phyloP scores from a whole-genome alignment of 2,113 vertebrate genomes.

The Saccopteryx bilineata region DNA sequence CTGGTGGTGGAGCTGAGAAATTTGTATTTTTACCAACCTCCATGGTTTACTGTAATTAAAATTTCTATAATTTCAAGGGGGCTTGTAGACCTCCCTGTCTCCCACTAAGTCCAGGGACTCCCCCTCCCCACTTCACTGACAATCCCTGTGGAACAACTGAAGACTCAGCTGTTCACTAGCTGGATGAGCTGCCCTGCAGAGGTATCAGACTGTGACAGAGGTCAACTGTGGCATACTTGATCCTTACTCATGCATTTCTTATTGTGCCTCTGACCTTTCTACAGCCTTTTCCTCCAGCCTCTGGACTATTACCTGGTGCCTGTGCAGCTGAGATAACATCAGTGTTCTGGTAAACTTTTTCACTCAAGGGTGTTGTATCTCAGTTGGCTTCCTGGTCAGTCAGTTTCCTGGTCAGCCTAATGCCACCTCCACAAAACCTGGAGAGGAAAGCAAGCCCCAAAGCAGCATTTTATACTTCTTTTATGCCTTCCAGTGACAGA shows the following conservation, averaged over 20 bases:
- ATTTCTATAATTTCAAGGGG: not conserved
- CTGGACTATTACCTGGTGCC: not conserved
- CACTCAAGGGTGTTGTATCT: not conserved
- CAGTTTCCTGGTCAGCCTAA: not conserved
- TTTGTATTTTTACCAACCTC: not conserved
- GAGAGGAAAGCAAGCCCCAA: not conserved
- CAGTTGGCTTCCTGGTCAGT: not conserved
- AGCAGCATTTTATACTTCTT: not conserved
- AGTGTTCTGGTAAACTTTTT: not conserved
- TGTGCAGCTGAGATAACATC: slow-evolving; percentile 17
- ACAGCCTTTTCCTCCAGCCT: not conserved
- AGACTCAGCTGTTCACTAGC: not conserved
- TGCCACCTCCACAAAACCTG: not conserved
- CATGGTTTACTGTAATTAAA: not conserved
- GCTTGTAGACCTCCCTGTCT: not conserved
- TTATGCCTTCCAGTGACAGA: not conserved
- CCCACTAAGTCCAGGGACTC: not conserved
- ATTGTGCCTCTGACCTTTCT: slow-evolving; percentile 25
- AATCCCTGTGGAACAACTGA: not conserved
- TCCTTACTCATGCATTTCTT: slow-evolving; percentile 16
- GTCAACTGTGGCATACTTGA: not conserved
- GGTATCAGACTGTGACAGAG: not conserved
- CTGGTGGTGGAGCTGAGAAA: not conserved
- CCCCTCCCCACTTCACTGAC: fast-evolving
- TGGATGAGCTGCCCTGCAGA: not conserved